phyloP scores from a whole-genome alignment of 2,113 vertebrate genomes.

The Misgurnus anguillicaudatus region DNA sequence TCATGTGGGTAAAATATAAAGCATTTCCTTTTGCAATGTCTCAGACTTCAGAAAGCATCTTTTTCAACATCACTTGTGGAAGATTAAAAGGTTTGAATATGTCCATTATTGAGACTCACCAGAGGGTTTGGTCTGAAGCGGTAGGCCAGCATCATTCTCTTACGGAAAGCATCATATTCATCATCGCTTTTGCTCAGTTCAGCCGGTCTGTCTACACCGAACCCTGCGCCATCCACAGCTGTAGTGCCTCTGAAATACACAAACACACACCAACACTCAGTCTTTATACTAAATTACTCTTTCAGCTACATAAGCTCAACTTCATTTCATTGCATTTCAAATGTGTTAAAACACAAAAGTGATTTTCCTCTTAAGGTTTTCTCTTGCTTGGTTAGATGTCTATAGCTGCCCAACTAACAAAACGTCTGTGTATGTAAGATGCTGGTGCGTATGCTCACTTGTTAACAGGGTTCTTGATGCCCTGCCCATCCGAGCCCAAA shows the following conservation, averaged over 20 bases:
- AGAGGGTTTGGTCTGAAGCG: constrained; percentile 94
- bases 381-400: no score
- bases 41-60: no score
- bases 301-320: no score
- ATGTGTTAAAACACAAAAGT: no score
- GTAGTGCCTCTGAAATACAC: constrained; percentile 80
- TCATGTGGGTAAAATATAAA: no score
- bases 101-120: constrained; percentile 67
- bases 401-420: no score
- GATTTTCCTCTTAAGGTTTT: no score
- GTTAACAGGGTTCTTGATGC: constrained; percentile 92
- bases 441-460: constrained; percentile 74
- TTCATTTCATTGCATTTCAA: no score
- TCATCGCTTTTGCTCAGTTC: constrained; percentile 87
- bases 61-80: no score
- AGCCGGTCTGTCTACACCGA: constrained; percentile 90
- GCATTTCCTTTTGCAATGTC: no score
- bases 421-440: neutral
- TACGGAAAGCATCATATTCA: constrained; percentile 95
- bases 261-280: neutral
- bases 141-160: constrained; percentile 98
- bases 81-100: no score
- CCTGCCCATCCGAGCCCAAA: constrained; percentile 88
- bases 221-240: constrained; percentile 86
- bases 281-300: no score